Conservation (phyloP, 2,888 invertebrate species). For the Fragum sueziense region DNA sequence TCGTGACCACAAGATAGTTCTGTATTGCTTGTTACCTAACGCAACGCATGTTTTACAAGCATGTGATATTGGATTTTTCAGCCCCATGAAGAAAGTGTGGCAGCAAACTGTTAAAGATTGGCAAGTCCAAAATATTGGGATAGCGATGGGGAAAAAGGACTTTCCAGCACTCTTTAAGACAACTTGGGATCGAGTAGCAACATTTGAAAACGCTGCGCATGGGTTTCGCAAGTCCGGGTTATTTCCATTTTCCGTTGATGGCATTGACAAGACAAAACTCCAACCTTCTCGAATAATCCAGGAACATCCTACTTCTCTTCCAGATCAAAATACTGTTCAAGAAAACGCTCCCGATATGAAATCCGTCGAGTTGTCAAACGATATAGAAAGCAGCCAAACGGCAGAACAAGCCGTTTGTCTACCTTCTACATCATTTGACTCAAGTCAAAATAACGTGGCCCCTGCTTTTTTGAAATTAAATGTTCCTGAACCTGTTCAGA, state of each 20-base stretch:
- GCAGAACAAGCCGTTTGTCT: too few relatives aligned
- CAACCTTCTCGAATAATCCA: not conserved
- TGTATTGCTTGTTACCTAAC: slow-evolving; percentile 49
- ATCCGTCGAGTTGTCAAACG: too few relatives aligned
- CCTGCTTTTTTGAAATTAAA: not conserved
- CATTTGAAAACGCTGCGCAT: slow-evolving; percentile 28
- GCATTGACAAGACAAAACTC: slow-evolving; percentile 11
- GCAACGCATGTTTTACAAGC: slow-evolving; percentile 46
- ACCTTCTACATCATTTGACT: not conserved
- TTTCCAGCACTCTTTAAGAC: slow-evolving; percentile 22
- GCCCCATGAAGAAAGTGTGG: slow-evolving; percentile 33
- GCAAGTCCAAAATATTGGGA: slow-evolving; percentile 28
- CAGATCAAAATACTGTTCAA: not conserved
- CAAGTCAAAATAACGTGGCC: not conserved
- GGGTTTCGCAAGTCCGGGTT: slow-evolving; percentile 36
- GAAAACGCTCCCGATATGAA: not conserved
- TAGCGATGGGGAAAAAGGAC: slow-evolving; percentile 23
- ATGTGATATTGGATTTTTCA: slow-evolving; percentile 38
- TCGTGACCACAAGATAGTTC: slow-evolving; percentile 26
- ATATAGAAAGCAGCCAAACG: too few relatives aligned
- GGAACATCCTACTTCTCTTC: not conserved
- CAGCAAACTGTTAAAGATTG: slow-evolving; percentile 22
- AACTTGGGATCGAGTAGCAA: slow-evolving; percentile 25
- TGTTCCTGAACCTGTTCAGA: slow-evolving; percentile 12
- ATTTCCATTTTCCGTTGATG: slow-evolving; percentile 12